phyloP scores from a whole-genome alignment of 2,113 vertebrate species.

The Rattus norvegicus region DNA sequence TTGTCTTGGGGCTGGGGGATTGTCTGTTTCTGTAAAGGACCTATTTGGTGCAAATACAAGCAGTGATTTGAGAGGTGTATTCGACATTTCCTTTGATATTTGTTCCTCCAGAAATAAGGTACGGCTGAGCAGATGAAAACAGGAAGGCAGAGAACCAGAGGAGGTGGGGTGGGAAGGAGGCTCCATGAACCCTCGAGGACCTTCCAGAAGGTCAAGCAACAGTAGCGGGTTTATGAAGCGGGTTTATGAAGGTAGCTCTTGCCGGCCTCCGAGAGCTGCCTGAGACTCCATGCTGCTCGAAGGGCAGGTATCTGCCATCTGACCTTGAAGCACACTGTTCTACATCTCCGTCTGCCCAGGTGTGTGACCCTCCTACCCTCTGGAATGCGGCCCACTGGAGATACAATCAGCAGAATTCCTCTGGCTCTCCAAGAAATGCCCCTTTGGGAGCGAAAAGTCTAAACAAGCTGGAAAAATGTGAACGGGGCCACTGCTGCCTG shows the following conservation, averaged over 20 bases:
- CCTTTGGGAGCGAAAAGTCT: constrained; percentile 68
- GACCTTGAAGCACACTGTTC: constrained; percentile 50
- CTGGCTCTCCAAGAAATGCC: constrained; percentile 66
- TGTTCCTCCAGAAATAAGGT: constrained; percentile 45
- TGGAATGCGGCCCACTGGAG: constrained; percentile 70
- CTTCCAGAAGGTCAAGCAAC: constrained; percentile 62
- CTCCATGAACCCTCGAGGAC: background rate
- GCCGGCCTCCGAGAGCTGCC: constrained; percentile 36
- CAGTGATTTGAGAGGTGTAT: background rate
- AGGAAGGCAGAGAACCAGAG: background rate
- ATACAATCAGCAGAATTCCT: constrained; percentile 54
- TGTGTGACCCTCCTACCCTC: constrained; percentile 68
- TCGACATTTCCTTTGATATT: background rate
- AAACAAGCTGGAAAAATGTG: constrained; percentile 51
- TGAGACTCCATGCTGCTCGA: background rate
- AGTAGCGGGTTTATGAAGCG: constrained; percentile 51
- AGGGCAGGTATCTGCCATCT: constrained; percentile 25
- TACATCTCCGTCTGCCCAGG: constrained; percentile 64
- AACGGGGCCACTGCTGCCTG: constrained; percentile 2
- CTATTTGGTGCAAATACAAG: background rate
- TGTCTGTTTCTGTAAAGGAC: background rate
- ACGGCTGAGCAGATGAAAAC: constrained; percentile 6
- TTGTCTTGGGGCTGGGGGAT: constrained; percentile 21
- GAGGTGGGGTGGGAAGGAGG: background rate
- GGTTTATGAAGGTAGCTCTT: background rate